These are phyloP conservation scores for Microcaecilia unicolor DNA, from an alignment of 2,797 vertebrate species.

Conservation along the genomic window DNA sequence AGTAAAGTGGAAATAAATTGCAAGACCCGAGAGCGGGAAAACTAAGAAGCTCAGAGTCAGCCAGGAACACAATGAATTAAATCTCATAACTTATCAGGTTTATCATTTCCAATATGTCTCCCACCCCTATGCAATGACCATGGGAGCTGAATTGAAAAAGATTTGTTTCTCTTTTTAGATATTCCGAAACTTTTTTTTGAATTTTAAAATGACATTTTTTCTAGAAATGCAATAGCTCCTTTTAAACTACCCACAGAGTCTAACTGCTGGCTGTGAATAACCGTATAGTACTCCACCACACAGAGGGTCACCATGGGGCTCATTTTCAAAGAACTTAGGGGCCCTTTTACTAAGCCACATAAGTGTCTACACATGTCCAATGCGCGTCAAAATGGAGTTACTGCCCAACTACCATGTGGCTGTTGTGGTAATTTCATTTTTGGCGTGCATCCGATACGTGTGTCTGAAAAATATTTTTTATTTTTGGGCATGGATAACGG, in stretches of 20 bases:
- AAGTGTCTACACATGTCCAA: too few species aligned
- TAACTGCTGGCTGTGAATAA: not conserved
- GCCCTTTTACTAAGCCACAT: too few species aligned
- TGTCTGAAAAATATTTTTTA: too few species aligned
- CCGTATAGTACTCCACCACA: constrained; percentile 1
- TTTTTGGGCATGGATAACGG: constrained; percentile 22
- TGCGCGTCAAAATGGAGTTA: too few species aligned
- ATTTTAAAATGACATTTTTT: not conserved
- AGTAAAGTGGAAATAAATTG: too few species aligned
- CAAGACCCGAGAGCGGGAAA: not conserved
- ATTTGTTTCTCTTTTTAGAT: constrained; percentile 4
- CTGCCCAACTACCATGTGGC: too few species aligned
- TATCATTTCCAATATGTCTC: not conserved
- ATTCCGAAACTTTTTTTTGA: not conserved
- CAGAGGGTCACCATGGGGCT: constrained; percentile 1
- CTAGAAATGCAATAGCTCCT: not conserved
- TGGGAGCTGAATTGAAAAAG: not conserved
- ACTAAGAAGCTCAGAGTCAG: constrained; percentile 14
- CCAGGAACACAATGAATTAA: not conserved
- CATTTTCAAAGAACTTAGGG: too few species aligned
- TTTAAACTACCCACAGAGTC: not conserved
- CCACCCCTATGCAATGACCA: not conserved
- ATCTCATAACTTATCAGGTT: not conserved
- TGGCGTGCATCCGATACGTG: too few species aligned
- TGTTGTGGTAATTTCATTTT: too few species aligned